Base-by-base conservation (phyloP, 1,140 invertebrate genomes). In the Dendrolimus kikuchii region DNA sequence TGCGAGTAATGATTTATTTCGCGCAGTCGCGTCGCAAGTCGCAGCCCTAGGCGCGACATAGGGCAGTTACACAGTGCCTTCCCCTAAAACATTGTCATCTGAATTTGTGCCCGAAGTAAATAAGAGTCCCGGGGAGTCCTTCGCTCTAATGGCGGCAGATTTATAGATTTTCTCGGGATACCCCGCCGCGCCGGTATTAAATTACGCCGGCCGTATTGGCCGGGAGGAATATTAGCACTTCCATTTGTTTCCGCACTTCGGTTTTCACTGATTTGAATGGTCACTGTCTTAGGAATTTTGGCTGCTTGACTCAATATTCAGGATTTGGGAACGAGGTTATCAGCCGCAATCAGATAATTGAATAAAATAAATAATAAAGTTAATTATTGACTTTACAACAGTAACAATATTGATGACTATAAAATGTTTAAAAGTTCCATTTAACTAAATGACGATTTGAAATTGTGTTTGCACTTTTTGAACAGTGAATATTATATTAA, bases 21-120 rank as follows among this genome's bases (percentile, higher is more conserved):
- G 50, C 23, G 23, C 23, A 23, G 23, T 55, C 45, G 49, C 23
- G 48, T 40, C 46, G 37, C n/a, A 36, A 41, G 51, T 49, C 66
- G 5, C 76, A 82, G 63, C 81, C 79, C 78, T 82, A 66, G 51
- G 37, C 58, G 43, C 49, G 63, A 62, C 65, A 64, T 60, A 65
- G 75, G 79, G 74, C 72, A 81, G 74, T 83, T 74, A 77, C 71
- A 76, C 77, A 73, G 73, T 72, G 75, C 76, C 77, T 83, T 83
- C 80, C 80, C 82, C 82, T 83, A 86, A 83, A 83, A 86, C 82
- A 86, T 86, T 86, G 82, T 86, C 82, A 86, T 86, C 82, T 83
- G 79, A 86, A 86, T 86, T 86, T 78, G 80, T 81, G 82, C 80
- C 68, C 79, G 79, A 73, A 83, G 82, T 86, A 86, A 86, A 86